Base-by-base conservation (phyloP, 2,113 vertebrate genomes). In the Eurystomus gularis region DNA sequence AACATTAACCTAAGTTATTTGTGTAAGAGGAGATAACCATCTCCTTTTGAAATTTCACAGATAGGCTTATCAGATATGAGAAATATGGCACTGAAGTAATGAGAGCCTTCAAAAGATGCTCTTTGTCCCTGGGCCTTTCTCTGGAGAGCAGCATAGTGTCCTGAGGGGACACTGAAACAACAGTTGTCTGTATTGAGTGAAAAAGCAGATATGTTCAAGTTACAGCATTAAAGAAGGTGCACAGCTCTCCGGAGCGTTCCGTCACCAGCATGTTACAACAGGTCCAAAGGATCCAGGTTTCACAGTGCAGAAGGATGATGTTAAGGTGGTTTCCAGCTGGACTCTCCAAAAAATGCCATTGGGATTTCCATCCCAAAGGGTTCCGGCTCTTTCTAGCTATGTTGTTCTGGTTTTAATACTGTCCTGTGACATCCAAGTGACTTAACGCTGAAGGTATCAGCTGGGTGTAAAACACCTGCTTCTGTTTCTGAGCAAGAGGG, bases 81-180 rank as follows among this genome's bases (percentile, higher is more conserved):
- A 86, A 96, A 93, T 79, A 55, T 2, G 46, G 77, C 78, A 42
- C 58, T 84, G 71, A 31, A 68, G 80, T 88, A 94, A 94, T 4
- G 28, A 64, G 85, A 93, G 60, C 83, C 69, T 86, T 93, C 78
- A 91, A 94, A 96, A 94, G 83, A 80, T 79, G 52, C n/a, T 81
- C 42, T 96, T 93, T 96, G 96, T 96, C 58, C 82, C 17, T 1
- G 1, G 25, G 29, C 78, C 42, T 26, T 77, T 84, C 72, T 72
- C 66, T 72, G 80, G 73, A 77, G 84, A 82, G 31, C 48, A 82
- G 31, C 48, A 4, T 4, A 4, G 10, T 49, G 86, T 94, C 82
- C 92, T 49, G 57, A 58, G 57, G 82, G 90, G 75, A 55, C 3
- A 3, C 71, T 65, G 88, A 69, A 60, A 65, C 84, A 48, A 54